Evolutionary conservation across 2,113 vertebrate genomes (phyloP), one percentile per base, ranked within the genome.

Genomic region (Meleagris gallopavo): DNA sequence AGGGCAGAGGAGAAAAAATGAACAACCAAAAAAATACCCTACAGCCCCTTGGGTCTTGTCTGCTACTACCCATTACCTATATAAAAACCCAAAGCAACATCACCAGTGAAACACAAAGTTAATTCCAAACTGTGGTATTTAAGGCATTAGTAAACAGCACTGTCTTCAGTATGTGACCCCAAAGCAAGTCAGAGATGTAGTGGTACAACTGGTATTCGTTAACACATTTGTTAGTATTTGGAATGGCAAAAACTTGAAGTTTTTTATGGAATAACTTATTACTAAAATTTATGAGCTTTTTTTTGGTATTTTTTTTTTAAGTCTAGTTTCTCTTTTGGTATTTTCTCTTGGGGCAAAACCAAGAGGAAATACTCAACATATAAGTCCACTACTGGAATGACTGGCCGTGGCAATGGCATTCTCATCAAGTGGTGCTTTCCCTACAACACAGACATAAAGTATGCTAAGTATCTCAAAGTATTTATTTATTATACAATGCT

Each of bases 241-340:
- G 20, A 30, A 43, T 5, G 6, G 55, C 45, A 91, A 46, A 62
- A 14, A 29, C 27, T 16, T 43, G 25, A 29, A 29, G 13, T 54
- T 54, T 54, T 52, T 50, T 58, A 66, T 0, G 69, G 38, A 61
- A 71, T 71, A 25, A 78, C 73, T 84, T 75, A 69, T 36, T 55
- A 92, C 18, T 64, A 88, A 93, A 84, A 73, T 58, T 25, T 61
- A 92, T 38, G 82, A 87, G 40, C n/a, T 46, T 27, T 52, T 50
- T 54, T 27, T 27, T 13, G 65, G 88, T 7, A 62, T 46, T 6
- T 34, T 19, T 82, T 66, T 27, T 58, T 58, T n/a, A 10, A 57
- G 18, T 65, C 8, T 0, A 0, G 3, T 50, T 86, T 74, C 19
- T 8, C 5, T n/a, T n/a, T 58, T n/a, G 55, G 32, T n/a, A 58